Conservation (phyloP, 2,113 vertebrate species). For the Oreocharis arfaki region DNA sequence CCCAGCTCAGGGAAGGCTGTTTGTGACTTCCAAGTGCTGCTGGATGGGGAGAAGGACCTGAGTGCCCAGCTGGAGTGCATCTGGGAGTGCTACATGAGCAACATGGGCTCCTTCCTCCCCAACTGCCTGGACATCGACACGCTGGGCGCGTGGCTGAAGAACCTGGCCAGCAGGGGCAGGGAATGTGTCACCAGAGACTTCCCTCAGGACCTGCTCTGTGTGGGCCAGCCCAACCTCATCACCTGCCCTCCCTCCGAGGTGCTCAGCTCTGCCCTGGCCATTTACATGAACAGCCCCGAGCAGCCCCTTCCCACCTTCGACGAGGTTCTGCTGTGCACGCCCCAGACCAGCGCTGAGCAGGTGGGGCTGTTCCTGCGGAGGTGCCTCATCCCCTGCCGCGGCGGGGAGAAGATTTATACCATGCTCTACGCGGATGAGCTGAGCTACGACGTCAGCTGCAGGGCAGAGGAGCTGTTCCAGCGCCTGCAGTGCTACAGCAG, state of each 20-base stretch:
- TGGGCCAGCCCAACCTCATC: conserved; percentile 86
- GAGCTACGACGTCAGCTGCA: conserved; percentile 85
- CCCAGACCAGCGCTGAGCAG: conserved; percentile 81
- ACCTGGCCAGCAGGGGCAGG: conserved; percentile 54
- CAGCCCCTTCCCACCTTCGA: conserved; percentile 85
- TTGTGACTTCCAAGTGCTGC: background rate
- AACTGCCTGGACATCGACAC: conserved; percentile 77
- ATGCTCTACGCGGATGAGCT: conserved; percentile 86
- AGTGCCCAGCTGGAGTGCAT: conserved; percentile 65
- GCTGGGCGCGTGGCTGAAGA: conserved; percentile 77
- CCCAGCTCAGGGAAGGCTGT: background rate
- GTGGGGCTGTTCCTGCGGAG: conserved; percentile 87
- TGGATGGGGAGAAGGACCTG: background rate
- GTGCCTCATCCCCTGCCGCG: conserved; percentile 74
- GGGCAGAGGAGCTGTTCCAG: conserved; percentile 82
- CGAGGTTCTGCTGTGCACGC: conserved; percentile 88
- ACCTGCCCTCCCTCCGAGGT: conserved; percentile 80
- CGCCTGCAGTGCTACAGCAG: conserved; percentile 66
- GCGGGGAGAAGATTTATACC: conserved; percentile 79
- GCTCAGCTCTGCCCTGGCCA: conserved; percentile 80
- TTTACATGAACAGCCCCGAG: conserved; percentile 82
- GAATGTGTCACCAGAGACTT: conserved; percentile 62
- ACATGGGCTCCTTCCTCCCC: conserved; percentile 76
- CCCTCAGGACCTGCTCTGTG: conserved; percentile 69
- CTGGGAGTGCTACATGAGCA: conserved; percentile 77